Percentiles rank a stretch among this genome's conserved stretches.
Evolutionary conservation across 1,140 invertebrate genomes (phyloP).

Genomic region (Macrosteles quadrilineatus): DNA sequence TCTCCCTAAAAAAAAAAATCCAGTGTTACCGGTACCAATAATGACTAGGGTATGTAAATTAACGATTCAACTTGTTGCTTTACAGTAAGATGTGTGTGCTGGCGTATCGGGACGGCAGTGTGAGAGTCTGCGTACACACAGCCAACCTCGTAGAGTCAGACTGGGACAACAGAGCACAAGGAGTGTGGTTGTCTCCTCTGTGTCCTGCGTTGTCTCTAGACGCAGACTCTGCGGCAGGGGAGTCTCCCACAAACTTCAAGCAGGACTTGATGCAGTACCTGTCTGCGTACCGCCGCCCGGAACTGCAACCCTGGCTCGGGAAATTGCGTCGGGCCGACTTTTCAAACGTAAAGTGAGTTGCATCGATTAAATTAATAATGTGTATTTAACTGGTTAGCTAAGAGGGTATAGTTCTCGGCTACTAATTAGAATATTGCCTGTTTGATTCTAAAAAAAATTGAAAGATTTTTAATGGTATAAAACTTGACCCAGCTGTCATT

Average conservation of each 20-base stretch:
- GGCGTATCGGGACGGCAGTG: slow-evolving; percentile 75
- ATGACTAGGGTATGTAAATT: no score
- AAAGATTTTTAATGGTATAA: no score
- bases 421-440: slow-evolving; percentile 16
- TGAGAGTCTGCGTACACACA: slow-evolving; percentile 87
- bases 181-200: slow-evolving; percentile 84
- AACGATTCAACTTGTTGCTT: no score
- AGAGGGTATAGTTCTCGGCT: no score
- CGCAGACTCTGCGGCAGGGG: slow-evolving; percentile 63
- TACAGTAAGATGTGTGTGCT: slow-evolving; percentile 89
- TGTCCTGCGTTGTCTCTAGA: slow-evolving; percentile 62
- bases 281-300: slow-evolving; percentile 66
- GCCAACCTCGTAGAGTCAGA: slow-evolving; percentile 90
- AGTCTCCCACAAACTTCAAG: slow-evolving; percentile 85
- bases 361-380: no score
- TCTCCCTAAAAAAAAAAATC: no score
- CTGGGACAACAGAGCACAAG: neutral
- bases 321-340: slow-evolving; percentile 77
- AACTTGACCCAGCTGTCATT: no score
- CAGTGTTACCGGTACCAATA: no score
- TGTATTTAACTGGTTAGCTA: no score
- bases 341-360: slow-evolving; percentile 72
- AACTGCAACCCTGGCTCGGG: slow-evolving; percentile 71
- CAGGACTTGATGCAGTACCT: slow-evolving; percentile 82
- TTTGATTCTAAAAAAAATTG: slow-evolving; percentile 7